Percentiles rank a stretch among this genome's conserved stretches.
These are phyloP conservation scores for Chelmon rostratus DNA, from an alignment of 2,797 vertebrate genomes.

Conservation along the genomic window DNA sequence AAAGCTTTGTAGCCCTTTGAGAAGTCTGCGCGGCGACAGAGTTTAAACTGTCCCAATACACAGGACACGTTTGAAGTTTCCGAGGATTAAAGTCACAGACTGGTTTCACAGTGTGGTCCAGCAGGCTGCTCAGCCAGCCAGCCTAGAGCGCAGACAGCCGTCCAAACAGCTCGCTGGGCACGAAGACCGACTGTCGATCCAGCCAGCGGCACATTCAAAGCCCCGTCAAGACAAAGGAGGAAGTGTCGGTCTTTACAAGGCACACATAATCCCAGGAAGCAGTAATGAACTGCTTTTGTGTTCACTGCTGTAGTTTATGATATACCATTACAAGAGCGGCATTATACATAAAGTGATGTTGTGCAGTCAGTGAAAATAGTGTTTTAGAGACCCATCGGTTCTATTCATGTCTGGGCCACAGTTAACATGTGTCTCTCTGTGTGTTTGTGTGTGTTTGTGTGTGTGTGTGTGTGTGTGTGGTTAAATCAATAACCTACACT, in stretches of 20 bases:
- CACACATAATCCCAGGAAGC: constrained; percentile 21
- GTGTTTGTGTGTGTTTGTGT: background rate
- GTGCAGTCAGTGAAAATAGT: too few relatives aligned
- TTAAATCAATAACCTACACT: background rate
- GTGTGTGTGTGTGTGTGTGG: background rate
- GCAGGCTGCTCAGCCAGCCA: constrained; percentile 32
- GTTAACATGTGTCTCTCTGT: too few relatives aligned
- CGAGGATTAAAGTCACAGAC: constrained; percentile 39
- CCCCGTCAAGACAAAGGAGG: background rate
- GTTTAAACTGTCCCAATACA: constrained; percentile 20
- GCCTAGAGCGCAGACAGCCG: constrained; percentile 22
- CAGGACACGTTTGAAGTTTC: constrained; percentile 13
- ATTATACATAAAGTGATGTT: too few relatives aligned
- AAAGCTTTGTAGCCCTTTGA: background rate
- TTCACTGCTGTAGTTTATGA: background rate
- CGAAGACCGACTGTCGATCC: constrained; percentile 21
- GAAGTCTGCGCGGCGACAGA: constrained; percentile 9
- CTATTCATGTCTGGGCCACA: too few relatives aligned
- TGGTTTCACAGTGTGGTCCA: constrained; percentile 23
- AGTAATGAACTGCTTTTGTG: constrained; percentile 13
- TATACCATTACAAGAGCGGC: background rate
- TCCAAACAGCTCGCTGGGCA: constrained; percentile 37
- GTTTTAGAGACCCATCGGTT: too few relatives aligned
- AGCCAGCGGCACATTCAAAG: constrained; percentile 11
- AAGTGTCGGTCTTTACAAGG: constrained; percentile 9